Evolutionary conservation across 2,888 invertebrate species (phyloP).

Genomic region (Slavum lentiscoides): DNA sequence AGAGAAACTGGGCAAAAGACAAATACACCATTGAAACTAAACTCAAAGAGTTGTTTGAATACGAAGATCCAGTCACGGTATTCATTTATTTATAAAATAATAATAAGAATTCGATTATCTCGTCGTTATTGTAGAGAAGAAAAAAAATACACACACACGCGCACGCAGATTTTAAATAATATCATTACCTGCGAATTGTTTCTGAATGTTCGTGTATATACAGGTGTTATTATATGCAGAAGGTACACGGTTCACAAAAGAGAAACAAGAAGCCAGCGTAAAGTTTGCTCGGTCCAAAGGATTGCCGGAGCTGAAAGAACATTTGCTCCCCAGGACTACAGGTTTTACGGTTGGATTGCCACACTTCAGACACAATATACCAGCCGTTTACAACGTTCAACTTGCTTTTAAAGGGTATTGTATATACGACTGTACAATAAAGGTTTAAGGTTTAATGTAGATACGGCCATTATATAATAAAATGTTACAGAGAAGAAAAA

Average conservation of each 20-base stretch:
- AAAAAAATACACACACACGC: background rate
- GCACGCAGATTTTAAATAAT: background rate
- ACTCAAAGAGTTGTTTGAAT: constrained; percentile 79
- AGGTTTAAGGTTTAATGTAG: too few species aligned
- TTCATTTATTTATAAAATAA: constrained; percentile 58
- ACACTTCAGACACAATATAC: constrained; percentile 77
- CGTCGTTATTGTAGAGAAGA: background rate
- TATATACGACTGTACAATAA: background rate
- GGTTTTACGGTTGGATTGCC: constrained; percentile 88
- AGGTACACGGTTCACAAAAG: constrained; percentile 86
- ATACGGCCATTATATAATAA: background rate
- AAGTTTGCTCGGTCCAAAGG: constrained; percentile 86
- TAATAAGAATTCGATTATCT: background rate
- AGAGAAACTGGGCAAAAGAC: constrained; percentile 89
- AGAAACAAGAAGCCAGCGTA: constrained; percentile 83
- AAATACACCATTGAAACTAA: constrained; percentile 78
- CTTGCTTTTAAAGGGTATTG: constrained; percentile 62
- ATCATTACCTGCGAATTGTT: too few species aligned
- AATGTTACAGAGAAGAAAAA: constrained; percentile 61
- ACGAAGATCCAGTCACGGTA: constrained; percentile 90
- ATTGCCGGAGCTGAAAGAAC: constrained; percentile 81
- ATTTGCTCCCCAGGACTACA: constrained; percentile 90
- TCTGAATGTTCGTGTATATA: background rate
- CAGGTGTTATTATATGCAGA: constrained; percentile 88
- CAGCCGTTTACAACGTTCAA: constrained; percentile 82